Base-by-base conservation (phyloP, 2,113 vertebrate genomes). In the Chloropsis cyanopogon region DNA sequence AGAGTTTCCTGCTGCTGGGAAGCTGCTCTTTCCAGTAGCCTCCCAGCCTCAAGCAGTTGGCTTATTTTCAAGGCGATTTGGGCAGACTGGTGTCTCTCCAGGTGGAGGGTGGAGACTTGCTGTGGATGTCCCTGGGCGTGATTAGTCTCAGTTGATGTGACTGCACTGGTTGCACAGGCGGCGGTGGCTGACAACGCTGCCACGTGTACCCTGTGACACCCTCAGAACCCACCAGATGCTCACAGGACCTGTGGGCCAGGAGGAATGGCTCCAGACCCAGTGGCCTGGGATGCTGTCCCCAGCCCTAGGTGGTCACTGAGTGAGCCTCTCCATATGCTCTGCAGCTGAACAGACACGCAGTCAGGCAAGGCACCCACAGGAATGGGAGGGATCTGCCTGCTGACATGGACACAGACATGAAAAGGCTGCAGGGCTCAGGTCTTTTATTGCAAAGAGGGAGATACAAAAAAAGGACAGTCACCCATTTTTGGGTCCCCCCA, bases 361-460 rank as follows among this genome's bases (percentile, higher is more conserved):
- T 18, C 29, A 44, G 5, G 3, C 1, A 3, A 37, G 42, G 13
- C 6, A 13, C n/a, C 41, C 68, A 23, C 0, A 4, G 76, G 33
- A 65, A 15, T 8, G 2, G 7, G 6, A 13, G 15, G 6, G 25
- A 54, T 44, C 29, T 44, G 41, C 53, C 46, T 46, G 54, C 57
- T 9, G 6, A 39, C 56, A 57, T 75, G 56, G 57, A 90, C 19
- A 61, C 54, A 92, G 22, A 94, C 47, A 88, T 5, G 15, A 81
- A 64, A 56, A 91, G 71, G 92, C 54, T 68, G 53, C 46, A 61
- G 92, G 92, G 88, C 79, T 96, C 78, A 60, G 37, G 79, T 76
- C 90, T 90, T 97, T 97, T 97, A 97, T 97, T 97, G 95, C 92
- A 97, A 97, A 97, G 92, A 92, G 44, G 56, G 88, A 96, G 53